These are phyloP conservation scores for Gibbula magus DNA, from an alignment of 2,888 invertebrate species.

Conservation along the genomic window DNA sequence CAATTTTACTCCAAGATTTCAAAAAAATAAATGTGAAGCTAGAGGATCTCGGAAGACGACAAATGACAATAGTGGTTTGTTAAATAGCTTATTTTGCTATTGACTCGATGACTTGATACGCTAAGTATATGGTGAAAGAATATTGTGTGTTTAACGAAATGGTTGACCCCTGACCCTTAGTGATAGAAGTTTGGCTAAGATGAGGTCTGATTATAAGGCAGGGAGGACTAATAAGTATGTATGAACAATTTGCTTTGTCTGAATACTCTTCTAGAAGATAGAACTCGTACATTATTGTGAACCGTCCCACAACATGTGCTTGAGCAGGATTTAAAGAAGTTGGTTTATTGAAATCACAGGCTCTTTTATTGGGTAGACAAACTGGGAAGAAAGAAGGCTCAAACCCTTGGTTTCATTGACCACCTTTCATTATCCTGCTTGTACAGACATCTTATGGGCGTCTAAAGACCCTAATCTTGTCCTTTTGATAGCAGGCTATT, in stretches of 20 bases:
- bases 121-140: neutral
- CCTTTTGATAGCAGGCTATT: neutral
- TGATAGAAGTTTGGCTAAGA: neutral
- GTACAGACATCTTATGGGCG: constrained; percentile 9
- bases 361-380: neutral
- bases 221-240: neutral
- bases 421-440: neutral
- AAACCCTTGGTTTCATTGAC: neutral
- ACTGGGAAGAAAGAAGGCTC: neutral
- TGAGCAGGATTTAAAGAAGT: constrained; percentile 5
- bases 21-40: too few species aligned
- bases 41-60: too few species aligned
- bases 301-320: neutral
- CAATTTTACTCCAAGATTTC: too few species aligned
- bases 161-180: neutral
- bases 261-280: neutral
- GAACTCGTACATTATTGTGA: neutral
- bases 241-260: neutral
- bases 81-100: neutral
- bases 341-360: neutral
- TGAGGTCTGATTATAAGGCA: neutral
- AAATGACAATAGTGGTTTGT: too few species aligned
- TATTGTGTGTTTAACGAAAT: neutral
- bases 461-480: constrained; percentile 10
- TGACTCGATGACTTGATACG: neutral